Evolutionary conservation across 2,797 vertebrate genomes (phyloP).

Genomic region (Cryptoblepharus egeriae): DNA sequence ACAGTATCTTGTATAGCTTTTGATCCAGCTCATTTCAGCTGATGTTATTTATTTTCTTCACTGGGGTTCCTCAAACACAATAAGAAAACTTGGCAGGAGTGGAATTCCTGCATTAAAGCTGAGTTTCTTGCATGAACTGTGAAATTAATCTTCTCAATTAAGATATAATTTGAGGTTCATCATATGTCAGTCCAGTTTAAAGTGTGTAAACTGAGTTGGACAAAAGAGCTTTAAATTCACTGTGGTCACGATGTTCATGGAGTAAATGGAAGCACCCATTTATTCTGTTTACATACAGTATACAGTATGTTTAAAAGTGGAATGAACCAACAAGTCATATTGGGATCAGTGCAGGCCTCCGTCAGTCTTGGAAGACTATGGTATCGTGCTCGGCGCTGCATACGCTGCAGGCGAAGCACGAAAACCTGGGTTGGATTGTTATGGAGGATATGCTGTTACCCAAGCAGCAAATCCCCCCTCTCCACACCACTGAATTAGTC

Average conservation of each 20-base stretch:
- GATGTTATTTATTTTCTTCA: not conserved
- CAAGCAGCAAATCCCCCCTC: no score
- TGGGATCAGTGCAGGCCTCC: no score
- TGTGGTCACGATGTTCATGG: not conserved
- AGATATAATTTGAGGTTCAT: no score
- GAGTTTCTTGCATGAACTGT: not conserved
- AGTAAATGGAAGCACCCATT: no score
- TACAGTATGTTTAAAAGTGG: not conserved
- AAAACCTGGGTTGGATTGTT: no score
- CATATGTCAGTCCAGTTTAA: not conserved
- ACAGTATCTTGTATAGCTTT: not conserved
- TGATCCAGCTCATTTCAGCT: not conserved
- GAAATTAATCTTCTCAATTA: not conserved
- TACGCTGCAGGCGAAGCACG: no score
- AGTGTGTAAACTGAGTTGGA: not conserved
- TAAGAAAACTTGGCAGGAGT: not conserved
- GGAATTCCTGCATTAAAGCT: not conserved
- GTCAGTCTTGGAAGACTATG: no score
- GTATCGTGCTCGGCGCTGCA: no score
- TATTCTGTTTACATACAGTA: not conserved
- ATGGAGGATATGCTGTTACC: no score
- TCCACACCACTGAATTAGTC: no score
- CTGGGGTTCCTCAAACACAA: not conserved
- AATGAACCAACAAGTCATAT: not conserved
- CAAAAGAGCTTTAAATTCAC: not conserved